Evolutionary conservation across 2,797 vertebrate species (phyloP), one percentile per base, ranked within the genome.

Genomic region (Tragopan temminckii): DNA sequence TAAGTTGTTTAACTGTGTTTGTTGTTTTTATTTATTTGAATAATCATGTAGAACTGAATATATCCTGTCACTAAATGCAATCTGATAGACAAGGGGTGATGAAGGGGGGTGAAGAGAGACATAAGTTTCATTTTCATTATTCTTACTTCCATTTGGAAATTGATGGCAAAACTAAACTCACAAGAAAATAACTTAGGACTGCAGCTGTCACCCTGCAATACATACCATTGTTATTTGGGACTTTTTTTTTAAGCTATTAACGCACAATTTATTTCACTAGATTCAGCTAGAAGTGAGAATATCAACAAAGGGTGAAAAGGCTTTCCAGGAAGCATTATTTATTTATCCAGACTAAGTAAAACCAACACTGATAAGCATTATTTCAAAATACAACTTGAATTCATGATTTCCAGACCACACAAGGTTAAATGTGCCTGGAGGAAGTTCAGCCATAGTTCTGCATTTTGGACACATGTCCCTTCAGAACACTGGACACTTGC

Each of bases 351-450:
- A 25, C 46, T 52, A 77, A 86, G 38, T 18, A 68, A 91, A 58
- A 92, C 3, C 53, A 87, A 46, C 24, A 57, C 27, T 31, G 61
- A 6, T 64, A 70, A 84, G 11, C 4, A 2, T n/a, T 85, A 71
- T 42, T 64, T 74, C 52, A 86, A 90, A 88, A 71, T 7, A 45
- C 24, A 53, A 27, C 20, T 75, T n/a, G 64, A 35, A 81, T 74
- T 89, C 7, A 74, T 59, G 75, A 82, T 69, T 93, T 92, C 81
- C 84, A 78, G 90, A 68, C 35, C 33, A 95, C 88, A 91, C 16
- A 61, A 89, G 53, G 66, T 92, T 93, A 82, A 93, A 93, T 7
- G 6, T 58, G 4, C 33, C 82, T 93, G 88, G 88, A 94, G 82
- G 45, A 77, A 74, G 29, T 55, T 87, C 61, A 91, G 52, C 63